Base-by-base conservation (phyloP, 2,797 vertebrate genomes). In the Scyliorhinus canicula region DNA sequence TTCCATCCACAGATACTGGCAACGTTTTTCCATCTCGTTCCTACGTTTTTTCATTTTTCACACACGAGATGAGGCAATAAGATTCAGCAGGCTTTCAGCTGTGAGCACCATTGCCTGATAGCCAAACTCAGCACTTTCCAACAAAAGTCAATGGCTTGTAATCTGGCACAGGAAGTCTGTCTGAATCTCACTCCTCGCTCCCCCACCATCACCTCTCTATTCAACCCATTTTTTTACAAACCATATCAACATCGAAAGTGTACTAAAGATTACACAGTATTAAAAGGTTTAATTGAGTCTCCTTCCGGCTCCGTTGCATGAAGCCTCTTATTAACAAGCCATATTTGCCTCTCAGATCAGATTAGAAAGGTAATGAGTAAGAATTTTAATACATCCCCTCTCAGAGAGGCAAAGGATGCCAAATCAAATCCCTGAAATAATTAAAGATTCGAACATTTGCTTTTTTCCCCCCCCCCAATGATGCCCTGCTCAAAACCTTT, bases 361-460 rank as follows among this genome's bases (percentile, higher is more conserved):
- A 44, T 24, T 52, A 60, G 44, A 71, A 71, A 93, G 28, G 44
- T 5, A 93, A 93, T 69, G 67, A 93, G 67, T 35, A 71, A 47
- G 44, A 71, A 93, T 93, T 93, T 24, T n/a, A 47, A 69, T 93
- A 93, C 67, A 52, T 52, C 35, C 65, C 57, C 40, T 31, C 93
- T 7, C 35, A 67, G 21, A 93, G 47, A 93, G 67, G 69, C 44
- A 19, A 19, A 50, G 14, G 67, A 50, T 69, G 47, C 14, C 14
- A 93, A 77, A 71, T 26, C 24, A 31, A 71, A 71, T 74, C 47
- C 50, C 47, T 4, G 26, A 93, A 93, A 71, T 16, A 67, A 50
- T 74, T 71, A 52, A 71, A 28, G 31, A 26, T 47, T 47, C 0
- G 16, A 1, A 14, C 57, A 60, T 60, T 14, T 60, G 57, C 57